phyloP scores from a whole-genome alignment of 2,113 vertebrate species.

The Perca schrenkii region DNA sequence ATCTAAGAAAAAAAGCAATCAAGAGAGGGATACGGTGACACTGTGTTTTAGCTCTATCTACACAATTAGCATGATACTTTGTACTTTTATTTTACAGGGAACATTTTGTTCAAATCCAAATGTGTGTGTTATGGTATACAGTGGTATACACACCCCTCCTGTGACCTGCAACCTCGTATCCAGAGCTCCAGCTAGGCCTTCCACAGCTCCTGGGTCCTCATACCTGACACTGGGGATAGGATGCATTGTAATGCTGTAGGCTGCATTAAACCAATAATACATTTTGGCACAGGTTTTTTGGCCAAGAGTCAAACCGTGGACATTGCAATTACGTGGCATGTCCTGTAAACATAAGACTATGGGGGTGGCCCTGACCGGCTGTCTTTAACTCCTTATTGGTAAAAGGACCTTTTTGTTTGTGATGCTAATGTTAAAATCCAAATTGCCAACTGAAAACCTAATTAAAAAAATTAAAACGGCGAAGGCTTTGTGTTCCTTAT shows the following conservation, averaged over 20 bases:
- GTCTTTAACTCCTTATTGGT: background rate
- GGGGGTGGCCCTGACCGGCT: background rate
- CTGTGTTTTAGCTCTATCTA: background rate
- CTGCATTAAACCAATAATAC: background rate
- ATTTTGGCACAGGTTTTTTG: background rate
- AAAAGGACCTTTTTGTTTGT: background rate
- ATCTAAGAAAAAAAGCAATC: conserved; percentile 52
- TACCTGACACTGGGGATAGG: conserved; percentile 78
- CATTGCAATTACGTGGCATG: background rate
- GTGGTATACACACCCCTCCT: conserved; percentile 75
- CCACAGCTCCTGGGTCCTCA: conserved; percentile 84
- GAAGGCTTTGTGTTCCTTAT: background rate
- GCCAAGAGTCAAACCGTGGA: background rate
- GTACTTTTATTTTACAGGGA: background rate
- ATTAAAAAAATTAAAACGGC: background rate
- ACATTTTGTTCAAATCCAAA: background rate
- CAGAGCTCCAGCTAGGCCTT: conserved; percentile 84
- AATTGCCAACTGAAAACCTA: background rate
- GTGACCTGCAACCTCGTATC: conserved; percentile 86
- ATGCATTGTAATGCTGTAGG: background rate
- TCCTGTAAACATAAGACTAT: background rate
- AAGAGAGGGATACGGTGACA: background rate
- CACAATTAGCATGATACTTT: background rate
- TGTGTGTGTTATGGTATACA: background rate
- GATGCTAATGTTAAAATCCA: background rate